Evolutionary conservation across 2,113 vertebrate species (phyloP).

Genomic region (Ameiurus melas): DNA sequence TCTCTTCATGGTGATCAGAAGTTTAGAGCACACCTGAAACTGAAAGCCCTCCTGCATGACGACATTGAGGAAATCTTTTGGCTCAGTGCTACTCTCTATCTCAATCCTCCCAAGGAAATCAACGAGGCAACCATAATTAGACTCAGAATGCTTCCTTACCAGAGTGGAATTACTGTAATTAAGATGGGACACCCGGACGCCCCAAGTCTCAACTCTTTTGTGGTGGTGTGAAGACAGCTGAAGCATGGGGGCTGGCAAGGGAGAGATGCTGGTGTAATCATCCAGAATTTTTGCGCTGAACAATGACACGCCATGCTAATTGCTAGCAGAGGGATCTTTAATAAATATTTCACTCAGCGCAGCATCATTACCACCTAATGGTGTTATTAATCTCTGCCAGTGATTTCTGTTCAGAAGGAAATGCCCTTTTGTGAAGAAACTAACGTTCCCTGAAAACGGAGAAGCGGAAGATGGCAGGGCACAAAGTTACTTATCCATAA

Average conservation of each 20-base stretch:
- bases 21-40: slow-evolving; percentile 10
- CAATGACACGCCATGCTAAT: slow-evolving; percentile 79
- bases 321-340: slow-evolving; percentile 84
- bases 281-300: slow-evolving; percentile 76
- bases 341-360: slow-evolving; percentile 80
- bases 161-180: slow-evolving; percentile 65
- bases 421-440: slow-evolving; percentile 65
- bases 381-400: slow-evolving; percentile 78
- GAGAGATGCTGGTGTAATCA: slow-evolving; percentile 67
- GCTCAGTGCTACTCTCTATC: slow-evolving; percentile 25
- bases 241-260: slow-evolving; percentile 34
- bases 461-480: slow-evolving; percentile 37
- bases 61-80: slow-evolving; percentile 23
- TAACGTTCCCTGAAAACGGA: slow-evolving; percentile 50
- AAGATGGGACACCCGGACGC: slow-evolving; percentile 70
- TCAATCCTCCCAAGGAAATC: slow-evolving; percentile 53
- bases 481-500: slow-evolving; percentile 58
- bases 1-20: not conserved
- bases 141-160: slow-evolving; percentile 52
- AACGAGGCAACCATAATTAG: slow-evolving; percentile 57
- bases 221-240: slow-evolving; percentile 61
- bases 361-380: slow-evolving; percentile 80
- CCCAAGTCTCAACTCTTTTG: slow-evolving; percentile 66
- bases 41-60: slow-evolving; percentile 18
- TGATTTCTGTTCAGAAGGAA: slow-evolving; percentile 75